These are phyloP conservation scores for Pherbina coryleti DNA, from an alignment of 2,888 invertebrate genomes.

Conservation along the genomic window DNA sequence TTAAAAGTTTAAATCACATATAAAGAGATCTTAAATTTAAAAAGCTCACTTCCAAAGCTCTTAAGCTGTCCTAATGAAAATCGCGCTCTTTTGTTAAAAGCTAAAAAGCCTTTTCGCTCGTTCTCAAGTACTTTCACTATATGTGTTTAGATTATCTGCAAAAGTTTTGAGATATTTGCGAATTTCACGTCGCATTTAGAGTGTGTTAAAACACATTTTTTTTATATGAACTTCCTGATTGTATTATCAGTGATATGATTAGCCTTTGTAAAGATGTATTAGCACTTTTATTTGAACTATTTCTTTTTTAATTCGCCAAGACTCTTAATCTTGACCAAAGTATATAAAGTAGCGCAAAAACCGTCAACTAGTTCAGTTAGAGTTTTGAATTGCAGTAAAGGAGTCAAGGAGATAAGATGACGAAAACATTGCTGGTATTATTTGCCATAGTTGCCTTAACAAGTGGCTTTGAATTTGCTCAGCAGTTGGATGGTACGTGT, in stretches of 20 bases:
- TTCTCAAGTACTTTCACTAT: too few relatives aligned
- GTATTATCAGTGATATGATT: not conserved
- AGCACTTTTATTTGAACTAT: not conserved
- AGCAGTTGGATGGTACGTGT: slow-evolving; percentile 42
- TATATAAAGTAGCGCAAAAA: slow-evolving; percentile 1
- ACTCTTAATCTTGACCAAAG: not conserved
- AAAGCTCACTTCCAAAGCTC: too few relatives aligned
- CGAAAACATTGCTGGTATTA: slow-evolving; percentile 51
- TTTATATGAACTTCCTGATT: not conserved
- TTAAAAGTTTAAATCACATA: too few relatives aligned
- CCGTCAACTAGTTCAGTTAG: not conserved
- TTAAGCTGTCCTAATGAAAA: too few relatives aligned
- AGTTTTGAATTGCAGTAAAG: not conserved
- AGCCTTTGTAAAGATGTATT: not conserved
- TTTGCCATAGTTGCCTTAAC: slow-evolving; percentile 47
- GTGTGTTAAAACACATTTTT: not conserved
- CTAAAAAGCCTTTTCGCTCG: too few relatives aligned
- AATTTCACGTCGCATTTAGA: too few relatives aligned
- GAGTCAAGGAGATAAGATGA: slow-evolving; percentile 29
- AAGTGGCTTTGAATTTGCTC: slow-evolving; percentile 34
- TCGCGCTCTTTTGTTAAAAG: too few relatives aligned
- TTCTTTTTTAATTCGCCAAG: not conserved
- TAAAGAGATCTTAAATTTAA: too few relatives aligned
- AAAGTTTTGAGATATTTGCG: too few relatives aligned
- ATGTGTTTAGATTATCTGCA: too few relatives aligned